Base-by-base conservation (phyloP, 2,797 vertebrate species). In the Acipenser transmontanus region DNA sequence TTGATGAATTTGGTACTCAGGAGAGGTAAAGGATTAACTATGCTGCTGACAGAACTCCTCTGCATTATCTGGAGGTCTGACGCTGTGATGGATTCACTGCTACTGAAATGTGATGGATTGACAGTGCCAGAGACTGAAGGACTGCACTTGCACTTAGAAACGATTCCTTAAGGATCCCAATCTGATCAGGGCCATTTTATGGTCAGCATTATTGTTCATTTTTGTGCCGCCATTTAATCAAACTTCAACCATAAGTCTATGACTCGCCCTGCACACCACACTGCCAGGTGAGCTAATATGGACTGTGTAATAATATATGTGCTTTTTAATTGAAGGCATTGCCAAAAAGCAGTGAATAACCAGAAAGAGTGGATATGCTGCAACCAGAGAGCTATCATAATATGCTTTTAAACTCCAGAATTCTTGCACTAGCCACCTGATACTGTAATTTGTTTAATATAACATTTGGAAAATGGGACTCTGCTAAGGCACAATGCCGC, bases 1-100 rank as follows among this genome's bases (percentile, higher is more conserved):
- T n/a, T 57, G 54, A 57, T 57, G 12, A 57, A 57, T 57, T 13
- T 57, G 54, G 54, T 57, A 57, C 12, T 57, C 54, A 57, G 50
- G 12, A 2, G 50, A 52, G 50, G 50, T 52, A 12, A 52, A 7
- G 50, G 50, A 8, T 52, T 52, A 52, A 52, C 6, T 8, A 13
- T 12, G 54, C 54, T 11, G 54, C 54, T 57, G 54, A 57, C 54
- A 57, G 54, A 57, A 57, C 6, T 9, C 54, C 13, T 57, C 54
- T 13, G 9, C 12, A 6, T 57, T 57, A 57, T 57, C 54, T 57
- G 13, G 13, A 1, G 54, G 13, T 9, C 9, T 57, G 54, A 7
- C 54, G 11, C 12, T 57, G 9, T 57, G 54, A 57, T 57, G 54
- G 54, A 57, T 57, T 57, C 54, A 57, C 54, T n/a, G 12, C 54